phyloP scores from a whole-genome alignment of 2,113 vertebrate species.

The Ptilonorhynchus violaceus region DNA sequence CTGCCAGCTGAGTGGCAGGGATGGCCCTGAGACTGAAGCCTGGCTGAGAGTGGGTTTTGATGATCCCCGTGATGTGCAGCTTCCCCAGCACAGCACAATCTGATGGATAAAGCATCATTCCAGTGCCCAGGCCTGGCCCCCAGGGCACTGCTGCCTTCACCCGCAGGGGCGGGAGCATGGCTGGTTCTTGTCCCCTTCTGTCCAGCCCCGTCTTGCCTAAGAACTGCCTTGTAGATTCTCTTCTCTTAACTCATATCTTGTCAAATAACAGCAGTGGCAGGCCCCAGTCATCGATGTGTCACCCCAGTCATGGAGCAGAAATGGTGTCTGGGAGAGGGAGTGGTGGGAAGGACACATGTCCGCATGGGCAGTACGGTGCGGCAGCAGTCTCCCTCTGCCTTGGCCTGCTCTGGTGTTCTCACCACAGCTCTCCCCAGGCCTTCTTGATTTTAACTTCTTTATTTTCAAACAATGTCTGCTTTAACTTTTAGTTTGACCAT shows the following conservation, averaged over 20 bases:
- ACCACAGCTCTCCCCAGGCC: background rate
- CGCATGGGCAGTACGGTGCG: accelerated
- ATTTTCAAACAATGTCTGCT: background rate
- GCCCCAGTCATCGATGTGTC: background rate
- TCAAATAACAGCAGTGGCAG: background rate
- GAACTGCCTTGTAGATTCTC: background rate
- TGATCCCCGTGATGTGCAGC: accelerated
- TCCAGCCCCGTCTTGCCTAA: background rate
- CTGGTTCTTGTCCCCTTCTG: accelerated
- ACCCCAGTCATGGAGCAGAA: accelerated
- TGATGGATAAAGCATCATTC: background rate
- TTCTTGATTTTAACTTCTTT: background rate
- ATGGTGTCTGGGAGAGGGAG: background rate
- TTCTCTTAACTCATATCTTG: background rate
- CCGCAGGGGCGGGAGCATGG: background rate
- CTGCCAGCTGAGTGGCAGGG: too few species aligned
- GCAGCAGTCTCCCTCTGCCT: too few species aligned
- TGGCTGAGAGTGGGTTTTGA: background rate
- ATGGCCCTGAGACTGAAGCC: background rate
- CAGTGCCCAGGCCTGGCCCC: background rate
- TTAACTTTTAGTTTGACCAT: background rate
- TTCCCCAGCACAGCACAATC: background rate
- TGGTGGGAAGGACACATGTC: background rate
- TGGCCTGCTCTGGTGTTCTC: accelerated
- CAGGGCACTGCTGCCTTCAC: background rate